A percentile compares a stretch with the other conserved stretches of the same genome.
phyloP scores from a whole-genome alignment of 2,797 vertebrate genomes.

The Carduelis carduelis region DNA sequence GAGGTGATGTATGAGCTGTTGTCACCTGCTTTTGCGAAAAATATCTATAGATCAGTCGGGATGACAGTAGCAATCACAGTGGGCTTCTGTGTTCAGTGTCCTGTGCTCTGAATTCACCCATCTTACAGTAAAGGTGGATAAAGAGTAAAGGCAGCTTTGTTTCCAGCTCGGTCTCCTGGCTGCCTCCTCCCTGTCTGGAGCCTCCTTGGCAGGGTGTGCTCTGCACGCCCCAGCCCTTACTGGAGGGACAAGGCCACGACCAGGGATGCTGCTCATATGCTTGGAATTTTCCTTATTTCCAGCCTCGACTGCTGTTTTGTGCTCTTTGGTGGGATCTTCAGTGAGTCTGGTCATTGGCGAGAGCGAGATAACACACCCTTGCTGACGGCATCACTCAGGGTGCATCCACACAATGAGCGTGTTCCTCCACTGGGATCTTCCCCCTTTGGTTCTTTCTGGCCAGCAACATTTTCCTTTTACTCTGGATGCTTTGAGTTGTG shows the following conservation, averaged over 20 bases:
- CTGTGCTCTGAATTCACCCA: background rate
- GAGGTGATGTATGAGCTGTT: background rate
- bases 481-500: background rate
- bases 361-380: background rate
- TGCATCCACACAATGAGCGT: background rate
- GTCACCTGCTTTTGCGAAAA: background rate
- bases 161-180: background rate
- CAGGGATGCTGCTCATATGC: conserved; percentile 15
- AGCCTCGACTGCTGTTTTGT: background rate
- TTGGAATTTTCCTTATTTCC: conserved; percentile 27
- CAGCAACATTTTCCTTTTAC: background rate
- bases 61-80: background rate
- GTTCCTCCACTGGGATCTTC: background rate
- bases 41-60: background rate
- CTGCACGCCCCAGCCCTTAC: background rate
- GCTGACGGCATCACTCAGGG: background rate
- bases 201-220: background rate
- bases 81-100: background rate
- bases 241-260: background rate
- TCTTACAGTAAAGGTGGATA: background rate
- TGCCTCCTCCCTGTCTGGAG: background rate
- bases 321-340: background rate
- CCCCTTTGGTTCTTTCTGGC: background rate
- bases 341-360: background rate
- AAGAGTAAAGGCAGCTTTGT: background rate